Base-by-base conservation (phyloP, 2,113 vertebrate genomes). In the Siniperca chuatsi region DNA sequence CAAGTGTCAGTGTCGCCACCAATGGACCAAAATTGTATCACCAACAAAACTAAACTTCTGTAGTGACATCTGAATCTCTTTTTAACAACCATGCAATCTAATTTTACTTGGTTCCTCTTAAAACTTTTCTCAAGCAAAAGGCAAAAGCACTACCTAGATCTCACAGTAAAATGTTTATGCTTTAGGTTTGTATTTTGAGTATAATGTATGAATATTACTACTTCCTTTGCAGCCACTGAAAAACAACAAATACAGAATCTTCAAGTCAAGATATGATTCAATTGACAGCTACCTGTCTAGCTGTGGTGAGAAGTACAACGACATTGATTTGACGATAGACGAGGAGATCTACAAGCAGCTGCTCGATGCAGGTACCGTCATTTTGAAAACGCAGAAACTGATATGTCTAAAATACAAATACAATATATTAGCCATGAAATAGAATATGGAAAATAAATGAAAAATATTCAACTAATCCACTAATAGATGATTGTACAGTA, bases 211-310 rank as follows among this genome's bases (percentile, higher is more conserved):
- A 52, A 62, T 76, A 75, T 42, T 2, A 9, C 35, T 15, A 75
- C 78, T 80, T 90, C 78, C 89, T 92, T 93, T 94, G 73, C 94
- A 99, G 98, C 98, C 98, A 15, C 92, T 99, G 93, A 99, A 99
- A 95, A 97, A 97, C 93, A 96, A 95, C 94, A 98, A 96, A 87
- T 99, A 97, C 94, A 96, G 96, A 93, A 99, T 99, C 92, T 96
- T 97, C 96, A 99, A 99, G 94, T 99, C 98, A 23, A 97, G 98
- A 88, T 99, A 99, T 40, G 98, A 99, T 90, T 99, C 98, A 16
- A 99, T 99, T 89, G 98, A 99, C 95, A 99, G 98, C 95, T 99
- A 99, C 93, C 95, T 99, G 50, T 99, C 98, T 50, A 94, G 95
- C 89, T 99, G 97, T 74, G 97, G 98, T 20, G 98, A 99, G 90